Percentiles rank a stretch among this genome's conserved stretches.
Evolutionary conservation across 2,888 invertebrate genomes (phyloP).

Genomic region (Leptinotarsa haldemani): DNA sequence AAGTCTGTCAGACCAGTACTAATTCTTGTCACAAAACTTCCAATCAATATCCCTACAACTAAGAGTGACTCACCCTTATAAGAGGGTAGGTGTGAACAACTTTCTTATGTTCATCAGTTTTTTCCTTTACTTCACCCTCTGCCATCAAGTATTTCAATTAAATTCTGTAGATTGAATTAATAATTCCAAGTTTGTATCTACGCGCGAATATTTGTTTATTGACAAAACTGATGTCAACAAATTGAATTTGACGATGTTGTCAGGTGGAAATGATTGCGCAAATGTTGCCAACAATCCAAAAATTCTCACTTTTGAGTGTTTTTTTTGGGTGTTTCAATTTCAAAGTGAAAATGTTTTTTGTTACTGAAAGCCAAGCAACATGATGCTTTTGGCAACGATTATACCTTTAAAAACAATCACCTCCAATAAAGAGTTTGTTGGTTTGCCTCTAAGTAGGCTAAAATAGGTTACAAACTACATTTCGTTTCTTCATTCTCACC

Average conservation of each 20-base stretch:
- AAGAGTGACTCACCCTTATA: slow-evolving; percentile 53
- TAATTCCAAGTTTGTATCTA: slow-evolving; percentile 18
- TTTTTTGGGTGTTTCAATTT: no score
- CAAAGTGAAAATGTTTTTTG: no score
- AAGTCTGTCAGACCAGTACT: no score
- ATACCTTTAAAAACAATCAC: no score
- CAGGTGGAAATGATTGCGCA: background rate
- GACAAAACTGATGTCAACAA: slow-evolving; percentile 19
- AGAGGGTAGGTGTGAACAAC: slow-evolving; percentile 54
- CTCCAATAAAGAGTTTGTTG: no score
- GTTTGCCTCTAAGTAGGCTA: no score
- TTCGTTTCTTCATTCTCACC: no score
- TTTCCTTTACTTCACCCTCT: slow-evolving; percentile 50
- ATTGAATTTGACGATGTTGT: background rate
- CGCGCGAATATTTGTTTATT: slow-evolving; percentile 22
- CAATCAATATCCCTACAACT: slow-evolving; percentile 39
- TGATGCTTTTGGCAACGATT: no score
- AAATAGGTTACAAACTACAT: no score
- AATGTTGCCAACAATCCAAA: no score
- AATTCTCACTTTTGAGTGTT: no score
- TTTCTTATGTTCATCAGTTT: slow-evolving; percentile 50
- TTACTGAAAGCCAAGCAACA: no score
- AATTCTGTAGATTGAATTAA: background rate
- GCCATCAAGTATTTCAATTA: slow-evolving; percentile 43
- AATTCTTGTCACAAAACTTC: slow-evolving; percentile 11